Base-by-base conservation (phyloP, 2,113 vertebrate species). In the Microcebus murinus region DNA sequence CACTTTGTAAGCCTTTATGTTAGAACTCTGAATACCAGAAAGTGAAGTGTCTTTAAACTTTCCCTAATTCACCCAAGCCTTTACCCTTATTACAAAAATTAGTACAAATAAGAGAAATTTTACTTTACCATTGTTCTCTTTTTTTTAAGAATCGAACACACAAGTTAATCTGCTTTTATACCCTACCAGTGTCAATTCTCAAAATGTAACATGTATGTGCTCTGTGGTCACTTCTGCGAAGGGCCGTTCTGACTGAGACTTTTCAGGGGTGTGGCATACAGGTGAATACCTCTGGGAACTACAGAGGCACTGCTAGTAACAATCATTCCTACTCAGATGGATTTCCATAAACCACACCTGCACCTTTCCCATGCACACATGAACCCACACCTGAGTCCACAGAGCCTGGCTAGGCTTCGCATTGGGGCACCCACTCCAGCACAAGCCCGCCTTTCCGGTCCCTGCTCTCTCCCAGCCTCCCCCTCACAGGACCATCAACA, bases 401-500 rank as follows among this genome's bases (percentile, higher is more conserved):
- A 25, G 48, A n/a, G 25, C 15, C 20, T 6, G 31, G 42, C 36
- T 36, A 15, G 6, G n/a, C 29, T 9, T 23, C 29, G 31, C 21
- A 14, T 13, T 13, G 1, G 25, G 50, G 15, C 45, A 20, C n/a
- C 13, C 18, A 5, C 5, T 12, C n/a, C n/a, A 36, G 84, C 29
- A 34, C 20, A 9, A 14, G 36, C 39, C 8, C 34, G 27, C 34
- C 82, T 17, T 1, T 3, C 3, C 15, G 1, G 1, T 34, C 8
- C 45, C 31, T 1, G 9, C 25, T 34, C 63, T 15, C 63, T 29
- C 13, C 25, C 3, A 14, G 2, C 2, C 7, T 17, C 59, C 55
- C 11, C 1, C 1, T 4, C 0, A 8, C 0, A 14, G 0, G 13
- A 29, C 21, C 10, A 3, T 3, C 11, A 11, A 45, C 39, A 84